Evolutionary conservation across 2,113 vertebrate species (phyloP).

Genomic region (Tragelaphus strepsiceros): DNA sequence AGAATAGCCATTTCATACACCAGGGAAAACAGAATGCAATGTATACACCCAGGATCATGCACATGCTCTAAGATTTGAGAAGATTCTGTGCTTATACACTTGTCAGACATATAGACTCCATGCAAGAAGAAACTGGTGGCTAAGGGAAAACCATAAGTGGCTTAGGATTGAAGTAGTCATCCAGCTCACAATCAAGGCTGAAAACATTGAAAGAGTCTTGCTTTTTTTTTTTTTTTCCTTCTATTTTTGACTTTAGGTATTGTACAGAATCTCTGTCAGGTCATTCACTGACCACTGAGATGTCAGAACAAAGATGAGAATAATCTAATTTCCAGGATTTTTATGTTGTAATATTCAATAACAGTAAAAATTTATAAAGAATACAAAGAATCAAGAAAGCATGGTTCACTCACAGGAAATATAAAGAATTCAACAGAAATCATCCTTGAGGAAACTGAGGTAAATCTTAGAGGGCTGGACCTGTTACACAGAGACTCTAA

Average conservation of each 20-base stretch:
- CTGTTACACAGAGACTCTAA: neutral
- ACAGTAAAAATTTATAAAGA: neutral
- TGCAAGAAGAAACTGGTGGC: neutral
- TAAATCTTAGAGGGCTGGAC: neutral
- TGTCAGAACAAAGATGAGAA: neutral
- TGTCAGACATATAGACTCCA: neutral
- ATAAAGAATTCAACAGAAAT: neutral
- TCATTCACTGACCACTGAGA: neutral
- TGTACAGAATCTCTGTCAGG: neutral
- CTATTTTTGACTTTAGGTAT: neutral
- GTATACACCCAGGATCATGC: neutral
- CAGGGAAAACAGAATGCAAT: neutral
- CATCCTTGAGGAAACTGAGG: neutral
- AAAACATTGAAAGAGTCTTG: neutral
- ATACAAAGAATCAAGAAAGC: neutral
- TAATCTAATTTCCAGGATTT: neutral
- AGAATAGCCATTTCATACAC: neutral
- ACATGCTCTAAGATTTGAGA: neutral
- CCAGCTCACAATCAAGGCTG: neutral
- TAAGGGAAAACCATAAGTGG: neutral
- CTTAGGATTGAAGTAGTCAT: neutral
- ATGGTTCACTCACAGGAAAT: neutral
- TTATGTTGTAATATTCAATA: neutral
- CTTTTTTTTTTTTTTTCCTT: rapidly evolving
- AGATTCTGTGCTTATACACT: neutral